Evolutionary conservation across 2,888 invertebrate species (phyloP).

Genomic region (Tetragonisca angustula): DNA sequence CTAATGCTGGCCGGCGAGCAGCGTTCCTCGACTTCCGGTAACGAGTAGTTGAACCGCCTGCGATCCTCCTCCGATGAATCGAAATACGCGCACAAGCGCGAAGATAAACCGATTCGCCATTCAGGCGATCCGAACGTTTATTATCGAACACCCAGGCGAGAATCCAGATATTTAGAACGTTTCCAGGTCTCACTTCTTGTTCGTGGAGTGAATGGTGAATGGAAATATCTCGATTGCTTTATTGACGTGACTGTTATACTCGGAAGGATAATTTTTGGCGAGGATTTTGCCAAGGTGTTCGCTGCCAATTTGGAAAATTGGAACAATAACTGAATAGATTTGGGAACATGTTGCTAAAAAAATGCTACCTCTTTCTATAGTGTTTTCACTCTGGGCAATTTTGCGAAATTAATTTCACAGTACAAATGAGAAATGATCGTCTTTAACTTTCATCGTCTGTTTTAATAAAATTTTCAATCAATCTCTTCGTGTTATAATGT

Average conservation of each 20-base stretch:
- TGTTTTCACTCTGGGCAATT: too few relatives aligned
- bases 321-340: neutral
- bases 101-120: constrained; percentile 68
- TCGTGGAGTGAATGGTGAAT: neutral
- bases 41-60: neutral
- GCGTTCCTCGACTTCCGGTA: constrained; percentile 28
- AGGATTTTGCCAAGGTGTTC: neutral
- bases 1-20: constrained; percentile 11
- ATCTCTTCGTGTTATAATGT: too few relatives aligned
- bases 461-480: too few relatives aligned
- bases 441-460: too few relatives aligned
- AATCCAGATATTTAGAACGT: constrained; percentile 62
- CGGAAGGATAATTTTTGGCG: neutral
- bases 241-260: too few relatives aligned
- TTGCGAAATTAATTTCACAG: too few relatives aligned
- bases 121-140: constrained; percentile 69
- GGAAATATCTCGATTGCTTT: too few relatives aligned
- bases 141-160: constrained; percentile 69
- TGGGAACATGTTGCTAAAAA: too few relatives aligned
- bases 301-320: neutral
- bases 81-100: constrained; percentile 26
- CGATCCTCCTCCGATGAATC: constrained; percentile 32
- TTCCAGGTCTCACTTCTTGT: constrained; percentile 51
- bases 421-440: too few relatives aligned
- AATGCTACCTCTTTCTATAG: too few relatives aligned